A percentile compares a stretch with the other conserved stretches of the same genome.
phyloP scores from a whole-genome alignment of 1,140 invertebrate species.

The Whitmania pigra region DNA sequence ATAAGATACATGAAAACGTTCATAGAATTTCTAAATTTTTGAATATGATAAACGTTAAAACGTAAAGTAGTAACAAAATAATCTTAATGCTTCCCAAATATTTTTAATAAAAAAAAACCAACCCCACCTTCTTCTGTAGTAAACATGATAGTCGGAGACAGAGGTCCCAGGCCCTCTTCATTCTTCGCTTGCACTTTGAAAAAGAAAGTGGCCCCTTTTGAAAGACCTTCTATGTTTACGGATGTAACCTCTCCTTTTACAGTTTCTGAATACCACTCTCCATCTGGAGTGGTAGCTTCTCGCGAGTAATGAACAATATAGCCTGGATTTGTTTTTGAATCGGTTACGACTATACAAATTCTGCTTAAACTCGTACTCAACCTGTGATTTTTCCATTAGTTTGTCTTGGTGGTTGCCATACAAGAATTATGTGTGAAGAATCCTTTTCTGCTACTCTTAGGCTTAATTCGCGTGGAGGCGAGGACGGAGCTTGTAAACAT shows the following conservation, averaged over 20 bases:
- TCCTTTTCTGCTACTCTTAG: conserved; percentile 53
- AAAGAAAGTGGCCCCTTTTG: conserved; percentile 72
- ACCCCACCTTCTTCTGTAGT: conserved; percentile 50
- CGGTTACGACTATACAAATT: neutral
- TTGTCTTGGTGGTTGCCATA: conserved; percentile 78
- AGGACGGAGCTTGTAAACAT: conserved; percentile 40
- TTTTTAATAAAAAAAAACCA: too few relatives aligned
- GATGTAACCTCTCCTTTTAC: conserved; percentile 73
- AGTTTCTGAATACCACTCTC: conserved; percentile 72
- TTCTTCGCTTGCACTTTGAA: conserved; percentile 90
- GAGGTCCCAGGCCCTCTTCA: conserved; percentile 69
- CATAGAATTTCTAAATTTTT: too few relatives aligned
- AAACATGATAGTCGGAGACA: conserved; percentile 62
- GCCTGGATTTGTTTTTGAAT: conserved; percentile 43
- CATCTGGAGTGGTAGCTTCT: conserved; percentile 58
- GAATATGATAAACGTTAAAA: too few relatives aligned
- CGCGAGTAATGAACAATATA: conserved; percentile 86
- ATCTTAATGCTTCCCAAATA: too few relatives aligned
- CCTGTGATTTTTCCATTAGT: conserved; percentile 67
- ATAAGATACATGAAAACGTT: too few relatives aligned
- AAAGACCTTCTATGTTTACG: conserved; percentile 61
- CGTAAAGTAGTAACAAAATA: too few relatives aligned
- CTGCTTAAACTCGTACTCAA: neutral
- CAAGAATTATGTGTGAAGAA: conserved; percentile 56
- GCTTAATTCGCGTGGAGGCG: conserved; percentile 64